A percentile compares a stretch with the other conserved stretches of the same genome.
phyloP scores from a whole-genome alignment of 2,888 invertebrate species.

The Gibbula magus region DNA sequence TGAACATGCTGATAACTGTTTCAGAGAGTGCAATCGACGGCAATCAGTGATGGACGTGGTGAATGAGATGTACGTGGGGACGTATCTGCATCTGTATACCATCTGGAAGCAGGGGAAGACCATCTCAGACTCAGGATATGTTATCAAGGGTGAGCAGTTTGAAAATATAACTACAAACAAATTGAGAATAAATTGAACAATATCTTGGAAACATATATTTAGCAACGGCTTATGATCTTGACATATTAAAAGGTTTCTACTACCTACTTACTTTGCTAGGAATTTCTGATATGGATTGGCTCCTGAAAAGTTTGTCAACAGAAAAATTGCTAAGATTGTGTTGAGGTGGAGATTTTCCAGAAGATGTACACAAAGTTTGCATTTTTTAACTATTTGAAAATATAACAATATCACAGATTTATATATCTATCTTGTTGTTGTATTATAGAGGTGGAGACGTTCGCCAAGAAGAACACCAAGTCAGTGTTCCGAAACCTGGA shows the following conservation, averaged over 20 bases:
- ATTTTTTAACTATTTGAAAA: background rate
- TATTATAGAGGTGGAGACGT: conserved; percentile 71
- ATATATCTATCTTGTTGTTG: background rate
- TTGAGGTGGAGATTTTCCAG: no score
- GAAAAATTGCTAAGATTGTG: no score
- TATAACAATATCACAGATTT: background rate
- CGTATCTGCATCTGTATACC: conserved; percentile 75
- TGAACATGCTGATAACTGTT: no score
- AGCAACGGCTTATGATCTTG: no score
- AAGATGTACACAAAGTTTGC: no score
- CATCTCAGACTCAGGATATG: conserved; percentile 77
- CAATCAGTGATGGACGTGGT: conserved; percentile 74
- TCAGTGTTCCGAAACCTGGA: conserved; percentile 57
- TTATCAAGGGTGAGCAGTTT: conserved; percentile 75
- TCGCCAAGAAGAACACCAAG: conserved; percentile 61
- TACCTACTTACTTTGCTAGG: no score
- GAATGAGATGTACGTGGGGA: conserved; percentile 76
- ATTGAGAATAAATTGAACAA: no score
- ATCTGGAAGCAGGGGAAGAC: conserved; percentile 78
- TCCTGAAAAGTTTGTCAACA: no score
- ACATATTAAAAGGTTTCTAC: no score
- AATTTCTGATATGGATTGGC: no score
- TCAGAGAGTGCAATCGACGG: conserved; percentile 75
- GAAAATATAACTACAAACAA: no score
- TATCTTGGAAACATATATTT: no score